Conservation (phyloP, 2,797 vertebrate species). For the Linurgus olivaceus region DNA sequence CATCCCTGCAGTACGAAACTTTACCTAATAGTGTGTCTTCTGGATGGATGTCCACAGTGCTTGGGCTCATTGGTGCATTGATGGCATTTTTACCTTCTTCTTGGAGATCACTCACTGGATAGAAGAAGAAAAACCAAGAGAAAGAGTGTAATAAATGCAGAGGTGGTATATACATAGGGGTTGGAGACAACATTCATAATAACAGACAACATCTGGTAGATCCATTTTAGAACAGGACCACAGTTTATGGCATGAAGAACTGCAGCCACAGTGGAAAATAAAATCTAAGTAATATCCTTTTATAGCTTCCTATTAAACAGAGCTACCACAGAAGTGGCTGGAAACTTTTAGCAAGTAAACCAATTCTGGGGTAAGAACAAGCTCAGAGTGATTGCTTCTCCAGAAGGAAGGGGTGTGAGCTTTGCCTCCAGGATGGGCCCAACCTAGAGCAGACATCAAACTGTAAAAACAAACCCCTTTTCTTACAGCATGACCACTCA, state of each 20-base stretch:
- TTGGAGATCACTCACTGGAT: conserved; percentile 91
- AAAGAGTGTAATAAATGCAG: not conserved
- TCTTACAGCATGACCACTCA: not conserved
- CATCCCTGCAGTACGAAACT: not conserved
- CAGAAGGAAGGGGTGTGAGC: not conserved
- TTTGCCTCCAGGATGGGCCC: not conserved
- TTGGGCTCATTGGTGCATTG: conserved; percentile 87
- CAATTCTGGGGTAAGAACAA: not conserved
- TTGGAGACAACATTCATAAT: not conserved
- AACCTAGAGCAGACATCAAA: not conserved
- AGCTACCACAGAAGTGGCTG: not conserved
- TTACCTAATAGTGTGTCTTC: conserved; percentile 92
- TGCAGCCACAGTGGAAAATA: not conserved
- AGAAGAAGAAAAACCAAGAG: not conserved
- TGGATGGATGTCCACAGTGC: conserved; percentile 82
- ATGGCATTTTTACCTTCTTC: conserved; percentile 96
- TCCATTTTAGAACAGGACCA: not conserved
- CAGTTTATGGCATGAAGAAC: not conserved
- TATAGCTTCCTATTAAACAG: not conserved
- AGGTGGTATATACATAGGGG: not conserved
- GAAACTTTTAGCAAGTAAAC: not conserved
- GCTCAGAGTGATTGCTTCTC: not conserved
- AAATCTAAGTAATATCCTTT: not conserved
- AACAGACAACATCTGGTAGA: not conserved
- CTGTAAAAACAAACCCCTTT: not conserved